A percentile compares a stretch with the other conserved stretches of the same genome.
Conservation (phyloP, 2,113 vertebrate species). For the Euleptes europaea region DNA sequence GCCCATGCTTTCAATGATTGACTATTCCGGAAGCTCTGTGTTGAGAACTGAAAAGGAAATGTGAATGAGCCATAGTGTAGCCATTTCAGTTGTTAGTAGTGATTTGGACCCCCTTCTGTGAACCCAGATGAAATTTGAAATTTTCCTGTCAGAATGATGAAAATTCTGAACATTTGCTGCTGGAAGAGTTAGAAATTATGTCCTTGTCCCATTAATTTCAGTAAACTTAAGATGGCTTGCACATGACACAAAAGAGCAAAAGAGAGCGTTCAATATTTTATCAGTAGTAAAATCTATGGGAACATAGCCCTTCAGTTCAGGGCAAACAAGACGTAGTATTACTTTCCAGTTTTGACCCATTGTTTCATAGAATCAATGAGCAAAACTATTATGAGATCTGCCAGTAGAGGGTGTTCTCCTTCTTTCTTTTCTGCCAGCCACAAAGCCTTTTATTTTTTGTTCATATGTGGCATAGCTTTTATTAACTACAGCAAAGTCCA, state of each 20-base stretch:
- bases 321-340: neutral
- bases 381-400: constrained; percentile 4
- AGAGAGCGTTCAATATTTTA: neutral
- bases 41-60: too few species aligned
- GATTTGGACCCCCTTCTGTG: neutral
- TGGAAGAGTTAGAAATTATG: too few species aligned
- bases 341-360: neutral
- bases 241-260: neutral
- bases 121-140: too few species aligned
- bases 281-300: neutral
- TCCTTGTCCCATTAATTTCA: neutral
- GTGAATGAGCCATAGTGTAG: too few species aligned
- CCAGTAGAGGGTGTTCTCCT: constrained; percentile 14
- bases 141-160: too few species aligned
- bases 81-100: too few species aligned
- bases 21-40: too few species aligned
- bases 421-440: constrained; percentile 39
- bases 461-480: constrained; percentile 43
- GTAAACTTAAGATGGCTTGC: neutral
- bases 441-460: constrained; percentile 42
- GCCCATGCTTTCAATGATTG: too few species aligned
- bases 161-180: too few species aligned
- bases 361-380: constrained; percentile 16
- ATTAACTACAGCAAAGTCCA: constrained; percentile 54
- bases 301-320: neutral